Evolutionary conservation across 2,113 vertebrate species (phyloP).

Genomic region (Pituophis catenifer): DNA sequence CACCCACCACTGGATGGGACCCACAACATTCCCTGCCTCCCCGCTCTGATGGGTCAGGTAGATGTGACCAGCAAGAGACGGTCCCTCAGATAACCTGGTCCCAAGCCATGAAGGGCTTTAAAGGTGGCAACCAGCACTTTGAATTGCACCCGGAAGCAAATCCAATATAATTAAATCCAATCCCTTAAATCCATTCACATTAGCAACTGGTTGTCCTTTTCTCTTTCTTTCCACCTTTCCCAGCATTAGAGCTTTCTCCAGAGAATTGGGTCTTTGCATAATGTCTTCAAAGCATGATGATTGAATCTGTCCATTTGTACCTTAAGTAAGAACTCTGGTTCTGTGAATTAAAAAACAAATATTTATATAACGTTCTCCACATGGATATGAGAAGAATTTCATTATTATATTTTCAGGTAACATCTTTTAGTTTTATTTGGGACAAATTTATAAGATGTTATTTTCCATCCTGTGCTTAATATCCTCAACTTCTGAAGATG

Average conservation of each 20-base stretch:
- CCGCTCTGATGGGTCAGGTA: too few species aligned
- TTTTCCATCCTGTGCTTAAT: background rate
- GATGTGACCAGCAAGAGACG: too few species aligned
- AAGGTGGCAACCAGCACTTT: too few species aligned
- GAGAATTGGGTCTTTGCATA: background rate
- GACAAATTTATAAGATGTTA: background rate
- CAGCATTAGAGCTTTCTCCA: background rate
- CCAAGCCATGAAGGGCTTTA: too few species aligned
- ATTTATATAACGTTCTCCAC: background rate
- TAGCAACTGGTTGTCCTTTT: background rate
- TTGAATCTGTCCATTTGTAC: background rate
- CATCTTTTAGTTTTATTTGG: background rate
- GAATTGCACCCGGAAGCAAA: too few species aligned
- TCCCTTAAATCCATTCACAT: background rate
- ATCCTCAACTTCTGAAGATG: background rate
- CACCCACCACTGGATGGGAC: too few species aligned
- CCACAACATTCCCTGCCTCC: too few species aligned
- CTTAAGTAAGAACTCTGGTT: background rate
- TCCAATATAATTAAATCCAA: background rate
- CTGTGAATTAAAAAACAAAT: background rate
- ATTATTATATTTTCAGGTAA: background rate
- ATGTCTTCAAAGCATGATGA: background rate
- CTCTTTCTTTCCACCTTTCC: background rate
- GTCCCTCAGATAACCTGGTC: too few species aligned
- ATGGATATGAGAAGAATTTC: background rate